Conservation (phyloP, 2,113 vertebrate genomes). For the Gadus chalcogrammus region DNA sequence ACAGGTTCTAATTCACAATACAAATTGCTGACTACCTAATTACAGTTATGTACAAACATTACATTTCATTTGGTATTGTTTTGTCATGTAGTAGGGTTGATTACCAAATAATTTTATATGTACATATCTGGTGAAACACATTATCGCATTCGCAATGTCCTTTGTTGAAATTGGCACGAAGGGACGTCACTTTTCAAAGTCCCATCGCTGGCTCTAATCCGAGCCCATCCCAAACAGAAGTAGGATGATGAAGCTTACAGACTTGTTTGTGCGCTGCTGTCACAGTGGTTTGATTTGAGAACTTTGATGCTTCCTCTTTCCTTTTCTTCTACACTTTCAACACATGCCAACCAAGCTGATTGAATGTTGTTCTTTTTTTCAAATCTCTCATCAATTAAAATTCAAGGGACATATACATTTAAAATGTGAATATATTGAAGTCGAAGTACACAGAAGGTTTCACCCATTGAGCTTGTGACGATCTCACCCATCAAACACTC, state of each 20-base stretch:
- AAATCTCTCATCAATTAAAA: constrained; percentile 8
- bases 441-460: constrained; percentile 27
- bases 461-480: constrained; percentile 47
- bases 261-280: neutral
- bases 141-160: too few species aligned
- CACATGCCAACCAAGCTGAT: too few species aligned
- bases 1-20: constrained; percentile 62
- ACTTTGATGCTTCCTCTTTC: too few species aligned
- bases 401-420: constrained; percentile 5
- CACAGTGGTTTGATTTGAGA: too few species aligned
- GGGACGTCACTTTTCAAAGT: too few species aligned
- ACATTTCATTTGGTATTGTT: constrained; percentile 54
- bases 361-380: neutral
- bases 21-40: constrained; percentile 58
- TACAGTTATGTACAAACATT: constrained; percentile 66
- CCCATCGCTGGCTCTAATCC: too few species aligned
- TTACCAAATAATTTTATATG: neutral
- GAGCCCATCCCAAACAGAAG: too few species aligned
- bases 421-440: constrained; percentile 1
- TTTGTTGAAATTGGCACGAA: too few species aligned
- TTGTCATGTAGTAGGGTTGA: neutral
- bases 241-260: neutral
- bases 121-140: neutral
- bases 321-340: too few species aligned
- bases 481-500: constrained; percentile 25